phyloP scores from a whole-genome alignment of 2,888 invertebrate species.

The Phymatocera aterrima region DNA sequence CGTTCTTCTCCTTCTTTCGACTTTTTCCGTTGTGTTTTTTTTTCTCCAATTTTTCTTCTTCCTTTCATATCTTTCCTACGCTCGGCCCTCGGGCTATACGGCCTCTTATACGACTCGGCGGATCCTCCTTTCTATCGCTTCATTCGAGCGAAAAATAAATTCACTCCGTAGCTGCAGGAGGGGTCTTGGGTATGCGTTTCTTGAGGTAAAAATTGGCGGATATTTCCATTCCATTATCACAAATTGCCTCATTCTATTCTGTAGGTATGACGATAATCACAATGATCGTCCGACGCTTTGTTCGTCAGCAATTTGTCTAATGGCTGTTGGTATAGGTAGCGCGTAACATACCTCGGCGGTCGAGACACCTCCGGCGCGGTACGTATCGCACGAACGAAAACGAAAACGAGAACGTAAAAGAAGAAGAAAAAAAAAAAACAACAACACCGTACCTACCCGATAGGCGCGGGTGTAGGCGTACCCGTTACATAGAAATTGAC shows the following conservation, averaged over 20 bases:
- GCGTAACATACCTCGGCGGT: neutral
- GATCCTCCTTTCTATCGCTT: no score
- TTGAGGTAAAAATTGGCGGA: slow-evolving; percentile 1
- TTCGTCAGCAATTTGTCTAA: slow-evolving; percentile 9
- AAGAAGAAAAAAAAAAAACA: neutral
- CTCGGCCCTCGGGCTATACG: no score
- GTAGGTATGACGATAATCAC: slow-evolving; percentile 13
- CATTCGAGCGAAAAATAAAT: no score
- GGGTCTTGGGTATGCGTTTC: neutral
- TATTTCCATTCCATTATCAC: slow-evolving; percentile 38
- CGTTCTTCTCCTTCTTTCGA: neutral
- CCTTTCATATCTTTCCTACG: neutral
- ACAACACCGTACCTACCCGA: no score
- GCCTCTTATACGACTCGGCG: no score
- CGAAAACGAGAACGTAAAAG: neutral
- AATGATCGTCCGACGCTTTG: slow-evolving; percentile 1
- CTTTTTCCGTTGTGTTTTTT: neutral
- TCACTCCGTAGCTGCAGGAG: no score
- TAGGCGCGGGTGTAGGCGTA: neutral
- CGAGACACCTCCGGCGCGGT: neutral
- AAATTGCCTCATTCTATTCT: slow-evolving; percentile 34
- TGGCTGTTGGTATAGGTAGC: no score
- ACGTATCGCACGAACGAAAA: neutral
- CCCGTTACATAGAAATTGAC: neutral
- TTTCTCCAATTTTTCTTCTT: neutral